Conservation (phyloP, 2,888 invertebrate genomes). For the Aleiodes testaceus region DNA sequence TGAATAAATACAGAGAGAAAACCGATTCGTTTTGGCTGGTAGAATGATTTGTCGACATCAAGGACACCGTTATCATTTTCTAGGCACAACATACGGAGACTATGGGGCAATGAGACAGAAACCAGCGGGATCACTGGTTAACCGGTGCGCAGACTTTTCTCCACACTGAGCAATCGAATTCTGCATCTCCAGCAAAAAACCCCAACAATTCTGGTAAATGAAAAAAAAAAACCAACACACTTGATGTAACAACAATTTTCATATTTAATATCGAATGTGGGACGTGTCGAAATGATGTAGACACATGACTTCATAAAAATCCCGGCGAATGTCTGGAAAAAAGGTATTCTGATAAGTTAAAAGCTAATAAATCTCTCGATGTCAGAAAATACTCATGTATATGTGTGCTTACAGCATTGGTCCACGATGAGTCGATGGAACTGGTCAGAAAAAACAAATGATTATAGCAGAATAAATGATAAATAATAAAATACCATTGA, state of each 20-base stretch:
- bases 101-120: slow-evolving; percentile 24
- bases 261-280: slow-evolving; percentile 11
- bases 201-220: no score
- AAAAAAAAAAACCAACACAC: slow-evolving; percentile 3
- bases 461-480: slow-evolving; percentile 1
- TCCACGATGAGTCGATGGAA: slow-evolving; percentile 22
- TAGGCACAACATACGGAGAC: slow-evolving; percentile 41
- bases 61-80: slow-evolving; percentile 62
- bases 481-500: slow-evolving; percentile 17
- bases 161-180: slow-evolving; percentile 4
- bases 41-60: slow-evolving; percentile 64
- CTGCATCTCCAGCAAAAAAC: neutral
- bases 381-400: slow-evolving; percentile 12
- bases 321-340: neutral
- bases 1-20: slow-evolving; percentile 26
- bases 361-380: slow-evolving; percentile 24
- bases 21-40: slow-evolving; percentile 55
- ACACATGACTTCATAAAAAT: slow-evolving; percentile 15
- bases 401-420: slow-evolving; percentile 4
- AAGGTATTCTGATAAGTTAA: slow-evolving; percentile 1
- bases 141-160: slow-evolving; percentile 13
- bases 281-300: slow-evolving; percentile 29
- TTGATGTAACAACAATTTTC: slow-evolving; percentile 3
- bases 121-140: slow-evolving; percentile 33
- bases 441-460: slow-evolving; percentile 10